A percentile compares a stretch with the other conserved stretches of the same genome.
These are phyloP conservation scores for Caenorhabditis macrosperma DNA, from an alignment of 2,888 invertebrate species.

Conservation along the genomic window DNA sequence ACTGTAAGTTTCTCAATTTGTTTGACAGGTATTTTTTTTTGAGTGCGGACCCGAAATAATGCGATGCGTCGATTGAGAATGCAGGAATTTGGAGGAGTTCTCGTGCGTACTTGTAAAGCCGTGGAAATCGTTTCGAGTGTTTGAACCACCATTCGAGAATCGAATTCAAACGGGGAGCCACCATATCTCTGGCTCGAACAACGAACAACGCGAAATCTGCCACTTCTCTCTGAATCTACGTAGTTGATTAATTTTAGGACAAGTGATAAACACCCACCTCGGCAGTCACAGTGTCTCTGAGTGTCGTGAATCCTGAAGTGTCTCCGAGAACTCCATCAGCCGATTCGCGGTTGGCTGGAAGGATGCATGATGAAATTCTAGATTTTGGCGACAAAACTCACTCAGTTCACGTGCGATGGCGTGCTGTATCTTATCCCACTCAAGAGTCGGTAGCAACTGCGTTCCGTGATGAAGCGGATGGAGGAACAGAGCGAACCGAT, in stretches of 20 bases:
- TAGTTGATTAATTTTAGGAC: background rate
- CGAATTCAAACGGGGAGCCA: background rate
- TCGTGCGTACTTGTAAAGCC: conserved; percentile 8
- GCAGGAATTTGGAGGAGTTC: conserved; percentile 35
- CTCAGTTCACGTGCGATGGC: background rate
- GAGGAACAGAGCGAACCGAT: conserved; percentile 35
- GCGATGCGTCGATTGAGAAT: conserved; percentile 22
- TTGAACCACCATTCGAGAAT: conserved; percentile 24
- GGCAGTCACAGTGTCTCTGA: background rate
- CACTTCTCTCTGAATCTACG: conserved; percentile 22
- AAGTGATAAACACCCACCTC: background rate
- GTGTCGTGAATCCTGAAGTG: background rate
- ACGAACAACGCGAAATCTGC: background rate
- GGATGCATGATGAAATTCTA: background rate
- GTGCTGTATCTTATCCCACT: background rate
- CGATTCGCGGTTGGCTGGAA: conserved; percentile 22
- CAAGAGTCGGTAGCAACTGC: background rate
- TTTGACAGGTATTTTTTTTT: too few species aligned
- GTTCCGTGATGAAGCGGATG: conserved; percentile 20
- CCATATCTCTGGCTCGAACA: background rate
- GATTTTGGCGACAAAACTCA: conserved; percentile 1
- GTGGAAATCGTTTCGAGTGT: conserved; percentile 3
- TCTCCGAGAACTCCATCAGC: background rate
- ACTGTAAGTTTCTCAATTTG: too few species aligned
- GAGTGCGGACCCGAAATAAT: conserved; percentile 23